Conservation (phyloP, 1,140 invertebrate species). For the Mamestra configurata region DNA sequence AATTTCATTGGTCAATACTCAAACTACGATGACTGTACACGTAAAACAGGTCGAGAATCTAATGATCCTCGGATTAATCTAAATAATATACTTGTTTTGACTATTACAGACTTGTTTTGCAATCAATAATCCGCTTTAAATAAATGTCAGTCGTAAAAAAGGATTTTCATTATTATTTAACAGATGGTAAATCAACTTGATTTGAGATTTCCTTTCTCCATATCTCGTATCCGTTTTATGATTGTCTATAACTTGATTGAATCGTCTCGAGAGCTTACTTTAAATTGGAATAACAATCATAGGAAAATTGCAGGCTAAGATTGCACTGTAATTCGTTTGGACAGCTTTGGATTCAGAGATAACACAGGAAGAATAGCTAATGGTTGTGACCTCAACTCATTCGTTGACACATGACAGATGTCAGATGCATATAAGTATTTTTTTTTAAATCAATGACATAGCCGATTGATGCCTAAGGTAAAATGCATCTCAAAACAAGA, state of each 20-base stretch:
- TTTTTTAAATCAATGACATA: no score
- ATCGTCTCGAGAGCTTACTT: neutral
- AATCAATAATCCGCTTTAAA: slow-evolving; percentile 6
- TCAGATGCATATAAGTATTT: no score
- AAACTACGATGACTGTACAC: neutral
- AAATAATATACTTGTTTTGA: slow-evolving; percentile 34
- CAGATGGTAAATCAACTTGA: slow-evolving; percentile 6
- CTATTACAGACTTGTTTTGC: neutral
- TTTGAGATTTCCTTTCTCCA: slow-evolving; percentile 11
- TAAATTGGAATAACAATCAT: slow-evolving; percentile 2
- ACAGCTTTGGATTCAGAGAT: neutral
- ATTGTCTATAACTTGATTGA: neutral
- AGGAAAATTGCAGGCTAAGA: neutral
- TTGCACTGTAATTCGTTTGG: neutral
- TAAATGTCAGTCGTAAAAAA: neutral
- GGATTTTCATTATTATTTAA: slow-evolving; percentile 4
- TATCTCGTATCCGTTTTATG: neutral
- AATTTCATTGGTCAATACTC: slow-evolving; percentile 42
- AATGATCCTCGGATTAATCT: neutral
- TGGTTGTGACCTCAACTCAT: neutral
- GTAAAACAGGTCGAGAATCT: slow-evolving; percentile 19
- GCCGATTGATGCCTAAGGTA: neutral
- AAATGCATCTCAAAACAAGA: neutral
- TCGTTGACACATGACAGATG: neutral
- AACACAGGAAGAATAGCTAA: neutral